Base-by-base conservation (phyloP, 2,113 vertebrate genomes). In the Phycodurus eques region DNA sequence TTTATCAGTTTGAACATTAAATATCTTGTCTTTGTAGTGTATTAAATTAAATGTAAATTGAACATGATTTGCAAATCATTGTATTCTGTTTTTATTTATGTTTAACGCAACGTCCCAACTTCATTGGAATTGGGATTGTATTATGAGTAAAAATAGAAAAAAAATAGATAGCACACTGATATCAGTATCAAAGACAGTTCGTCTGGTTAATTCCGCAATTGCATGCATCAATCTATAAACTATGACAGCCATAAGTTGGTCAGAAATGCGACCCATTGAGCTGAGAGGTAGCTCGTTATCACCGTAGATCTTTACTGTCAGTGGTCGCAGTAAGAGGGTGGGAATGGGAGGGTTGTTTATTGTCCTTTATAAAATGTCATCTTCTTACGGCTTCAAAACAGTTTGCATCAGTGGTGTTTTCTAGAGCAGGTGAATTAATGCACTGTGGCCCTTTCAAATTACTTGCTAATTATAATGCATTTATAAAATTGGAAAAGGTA, bases 211-310 rank as follows among this genome's bases (percentile, higher is more conserved):
- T 49, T 54, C 35, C 57, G 8, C 49, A 54, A 54, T 27, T 35
- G 20, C 75, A 5, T 43, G 3, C 39, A n/a, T 53, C 20, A 59
- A 11, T 39, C 35, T 5, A 44, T 35, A 20, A 54, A 4, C 43
- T 17, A 57, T 43, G 59, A 61, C 61, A 22, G 10, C 35, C 35
- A 61, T 3, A 67, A 22, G 49, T 46, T 27, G 22, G 9, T 35
- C 7, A 42, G 53, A 65, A 73, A 76, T 61, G 60, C 27, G 67
- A 60, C 53, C 46, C 33, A 68, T 6, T 51, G 62, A 4, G 19
- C 1, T 33, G 17, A 75, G 42, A 43, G 14, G 11, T 0, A 22
- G 35, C 53, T 20, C 8, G 60, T 33, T 51, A 17, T 72, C 51
- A 42, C 39, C 8, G 2, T 1, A 22, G 8, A 2, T 12, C 44